Base-by-base conservation (phyloP, 2,888 invertebrate genomes). In the Capitulum mitella region DNA sequence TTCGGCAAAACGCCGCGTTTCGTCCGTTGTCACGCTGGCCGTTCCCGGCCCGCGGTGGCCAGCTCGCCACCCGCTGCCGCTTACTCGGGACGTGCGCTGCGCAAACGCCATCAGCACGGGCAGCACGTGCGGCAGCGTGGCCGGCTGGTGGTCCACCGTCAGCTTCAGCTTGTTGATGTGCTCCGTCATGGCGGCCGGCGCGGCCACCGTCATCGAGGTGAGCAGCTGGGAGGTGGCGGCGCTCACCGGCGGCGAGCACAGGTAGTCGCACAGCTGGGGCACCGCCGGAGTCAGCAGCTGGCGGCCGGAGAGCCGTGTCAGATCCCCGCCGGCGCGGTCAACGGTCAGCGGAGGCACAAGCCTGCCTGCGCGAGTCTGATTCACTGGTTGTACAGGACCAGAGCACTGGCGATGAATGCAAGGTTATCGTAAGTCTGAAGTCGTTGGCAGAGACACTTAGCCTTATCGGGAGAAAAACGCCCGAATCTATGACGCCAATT, bases 221-320 rank as follows among this genome's bases (percentile, higher is more conserved):
- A 95, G 90, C 81, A 95, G 91, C 84, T 90, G 90, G 84, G 93
- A 88, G 40, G 92, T 90, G 76, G 90, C 89, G 37, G 89, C 87
- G 26, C 89, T 89, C 37, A 90, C 89, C 79, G 89, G 88, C 34
- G 89, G 87, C 82, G 87, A 85, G 82, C 88, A 87, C 78, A 96
- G 87, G 84, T 93, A 94, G 75, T 92, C 92, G 84, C 93, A 90
- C 80, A 97, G 88, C 85, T 93, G 92, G 0, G 93, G 91, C 76
- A 97, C 89, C 84, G 93, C 93, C 0, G 92, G 90, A 86, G 93
- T 92, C 82, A 97, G 86, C 6, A 94, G 87, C 90, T 92, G 85
- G 54, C 84, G 85, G 29, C 77, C 19, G 58, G 64, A 26, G 51
- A 29, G 26, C 22, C 40, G 78, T 29, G 22, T 77, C 40, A 29